phyloP scores from a whole-genome alignment of 2,797 vertebrate genomes.

The Pseudomugil tenellus region DNA sequence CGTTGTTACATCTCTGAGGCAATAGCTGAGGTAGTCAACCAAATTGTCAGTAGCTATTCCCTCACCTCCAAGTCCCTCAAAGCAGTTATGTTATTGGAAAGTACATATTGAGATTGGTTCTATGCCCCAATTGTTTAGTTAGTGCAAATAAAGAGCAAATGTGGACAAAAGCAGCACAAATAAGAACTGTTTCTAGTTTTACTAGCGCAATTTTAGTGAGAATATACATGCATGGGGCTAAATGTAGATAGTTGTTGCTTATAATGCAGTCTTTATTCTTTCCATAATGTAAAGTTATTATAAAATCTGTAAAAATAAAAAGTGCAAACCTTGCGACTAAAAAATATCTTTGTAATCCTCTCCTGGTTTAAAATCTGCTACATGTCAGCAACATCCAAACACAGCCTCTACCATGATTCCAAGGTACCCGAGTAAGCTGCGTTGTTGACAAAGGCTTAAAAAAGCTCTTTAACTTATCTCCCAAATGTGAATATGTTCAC shows the following conservation, averaged over 20 bases:
- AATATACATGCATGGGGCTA: not conserved
- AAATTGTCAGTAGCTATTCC: not conserved
- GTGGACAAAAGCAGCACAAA: not conserved
- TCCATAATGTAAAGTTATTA: not conserved
- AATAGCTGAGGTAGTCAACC: constrained; percentile 1
- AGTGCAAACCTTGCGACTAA: constrained; percentile 1
- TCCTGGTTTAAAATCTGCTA: constrained; percentile 12
- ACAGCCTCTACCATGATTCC: constrained; percentile 20
- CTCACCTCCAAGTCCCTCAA: not conserved
- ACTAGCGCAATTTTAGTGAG: not conserved
- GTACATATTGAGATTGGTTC: not conserved
- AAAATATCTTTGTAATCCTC: constrained; percentile 6
- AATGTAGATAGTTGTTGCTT: not conserved
- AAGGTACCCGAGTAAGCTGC: constrained; percentile 10
- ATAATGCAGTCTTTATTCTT: not conserved
- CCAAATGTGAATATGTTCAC: constrained; percentile 17
- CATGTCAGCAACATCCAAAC: constrained; percentile 23
- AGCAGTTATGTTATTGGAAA: not conserved
- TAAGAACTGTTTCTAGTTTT: not conserved
- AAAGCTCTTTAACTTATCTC: constrained; percentile 31
- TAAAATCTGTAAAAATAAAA: not conserved
- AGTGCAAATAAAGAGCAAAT: not conserved
- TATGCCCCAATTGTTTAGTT: not conserved
- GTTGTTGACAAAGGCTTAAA: constrained; percentile 37
- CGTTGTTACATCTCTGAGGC: not conserved